Conservation (phyloP, 2,888 invertebrate genomes). For the Lasioglossum malachurum region DNA sequence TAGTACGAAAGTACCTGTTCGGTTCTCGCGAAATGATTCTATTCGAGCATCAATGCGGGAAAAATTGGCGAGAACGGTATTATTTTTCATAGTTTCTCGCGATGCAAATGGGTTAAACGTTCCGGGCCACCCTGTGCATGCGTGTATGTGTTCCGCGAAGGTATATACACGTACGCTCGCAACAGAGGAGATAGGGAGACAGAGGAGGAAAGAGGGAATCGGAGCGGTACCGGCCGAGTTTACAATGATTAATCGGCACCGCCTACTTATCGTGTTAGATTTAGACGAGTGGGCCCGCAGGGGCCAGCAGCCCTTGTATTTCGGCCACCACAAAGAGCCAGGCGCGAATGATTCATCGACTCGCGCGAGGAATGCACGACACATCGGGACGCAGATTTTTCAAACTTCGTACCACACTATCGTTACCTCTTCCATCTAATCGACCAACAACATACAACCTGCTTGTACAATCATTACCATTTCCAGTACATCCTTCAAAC, state of each 20-base stretch:
- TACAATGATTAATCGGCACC: conserved; percentile 82
- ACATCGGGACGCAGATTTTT: conserved; percentile 60
- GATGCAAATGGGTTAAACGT: conserved; percentile 16
- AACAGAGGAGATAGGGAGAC: conserved; percentile 39
- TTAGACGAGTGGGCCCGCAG: conserved; percentile 72
- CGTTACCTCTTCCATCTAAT: neutral
- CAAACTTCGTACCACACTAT: conserved; percentile 9
- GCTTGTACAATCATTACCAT: neutral
- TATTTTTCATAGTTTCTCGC: neutral
- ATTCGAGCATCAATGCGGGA: neutral
- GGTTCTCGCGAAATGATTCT: neutral
- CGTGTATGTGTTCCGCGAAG: conserved; percentile 47
- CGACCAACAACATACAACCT: neutral
- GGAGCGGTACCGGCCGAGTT: conserved; percentile 73
- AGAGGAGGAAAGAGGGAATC: conserved; percentile 50
- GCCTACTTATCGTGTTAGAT: conserved; percentile 81
- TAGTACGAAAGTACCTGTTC: neutral
- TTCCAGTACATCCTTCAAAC: neutral
- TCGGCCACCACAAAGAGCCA: conserved; percentile 70
- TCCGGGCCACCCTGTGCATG: conserved; percentile 53
- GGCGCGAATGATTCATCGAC: conserved; percentile 68
- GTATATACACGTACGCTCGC: conserved; percentile 32
- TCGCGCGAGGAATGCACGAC: conserved; percentile 66
- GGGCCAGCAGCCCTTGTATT: conserved; percentile 72
- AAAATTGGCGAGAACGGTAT: neutral